phyloP scores from a whole-genome alignment of 2,113 vertebrate genomes.

The Mesocricetus auratus region DNA sequence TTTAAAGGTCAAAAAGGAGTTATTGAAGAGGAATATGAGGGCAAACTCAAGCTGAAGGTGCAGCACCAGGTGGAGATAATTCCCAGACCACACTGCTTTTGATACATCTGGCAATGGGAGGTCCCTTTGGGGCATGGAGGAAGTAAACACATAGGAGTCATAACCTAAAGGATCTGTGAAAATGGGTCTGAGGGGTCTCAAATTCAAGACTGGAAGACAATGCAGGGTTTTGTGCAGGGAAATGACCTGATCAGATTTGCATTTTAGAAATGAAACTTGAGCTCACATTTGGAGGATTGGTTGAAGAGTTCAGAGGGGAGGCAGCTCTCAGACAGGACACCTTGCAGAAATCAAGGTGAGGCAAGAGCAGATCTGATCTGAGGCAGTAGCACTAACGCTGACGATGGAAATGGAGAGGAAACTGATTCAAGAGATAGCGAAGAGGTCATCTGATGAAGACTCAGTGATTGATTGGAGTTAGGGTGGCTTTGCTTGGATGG shows the following conservation, averaged over 20 bases:
- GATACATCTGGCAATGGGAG: not conserved
- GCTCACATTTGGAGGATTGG: slow-evolving; percentile 46
- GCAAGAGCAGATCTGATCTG: not conserved
- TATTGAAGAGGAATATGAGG: not conserved
- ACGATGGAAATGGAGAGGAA: not conserved
- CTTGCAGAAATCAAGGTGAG: slow-evolving; percentile 41
- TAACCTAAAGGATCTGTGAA: not conserved
- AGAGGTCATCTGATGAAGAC: slow-evolving; percentile 42
- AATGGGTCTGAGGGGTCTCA: not conserved
- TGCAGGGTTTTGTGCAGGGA: slow-evolving; percentile 8
- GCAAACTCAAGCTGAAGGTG: not conserved
- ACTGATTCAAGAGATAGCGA: slow-evolving; percentile 51
- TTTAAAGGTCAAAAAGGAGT: slow-evolving; percentile 42
- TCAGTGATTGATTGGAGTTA: not conserved
- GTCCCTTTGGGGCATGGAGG: not conserved
- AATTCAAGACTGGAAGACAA: not conserved
- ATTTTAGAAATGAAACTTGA: slow-evolving; percentile 55
- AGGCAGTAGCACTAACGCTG: not conserved
- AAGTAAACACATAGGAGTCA: not conserved
- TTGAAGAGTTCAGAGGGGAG: slow-evolving; percentile 26
- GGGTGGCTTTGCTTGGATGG: not conserved
- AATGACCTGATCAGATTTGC: slow-evolving; percentile 37
- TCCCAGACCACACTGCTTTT: not conserved
- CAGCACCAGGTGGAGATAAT: not conserved
- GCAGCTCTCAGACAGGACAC: not conserved